phyloP scores from a whole-genome alignment of 2,888 invertebrate species.

The Xylocampa areola region DNA sequence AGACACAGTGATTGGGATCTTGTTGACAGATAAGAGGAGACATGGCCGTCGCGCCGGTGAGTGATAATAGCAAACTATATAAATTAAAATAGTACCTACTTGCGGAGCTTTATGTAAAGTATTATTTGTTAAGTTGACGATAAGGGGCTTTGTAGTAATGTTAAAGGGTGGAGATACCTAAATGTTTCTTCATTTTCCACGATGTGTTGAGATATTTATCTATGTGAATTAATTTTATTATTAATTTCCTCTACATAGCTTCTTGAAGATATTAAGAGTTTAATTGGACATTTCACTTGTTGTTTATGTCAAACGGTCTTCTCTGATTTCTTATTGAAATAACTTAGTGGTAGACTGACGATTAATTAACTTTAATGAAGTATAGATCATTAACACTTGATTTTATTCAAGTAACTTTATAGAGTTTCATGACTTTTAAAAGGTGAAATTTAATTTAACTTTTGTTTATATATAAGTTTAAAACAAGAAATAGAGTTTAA shows the following conservation, averaged over 20 bases:
- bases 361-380: slow-evolving; percentile 40
- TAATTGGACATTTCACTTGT: slow-evolving; percentile 28
- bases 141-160: slow-evolving; percentile 2
- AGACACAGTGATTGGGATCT: slow-evolving; percentile 78
- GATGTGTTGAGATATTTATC: slow-evolving; percentile 9
- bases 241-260: slow-evolving; percentile 8
- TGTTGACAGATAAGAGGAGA: slow-evolving; percentile 75
- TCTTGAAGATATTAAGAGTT: slow-evolving; percentile 21
- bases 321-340: slow-evolving; percentile 28
- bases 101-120: slow-evolving; percentile 23
- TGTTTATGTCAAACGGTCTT: slow-evolving; percentile 24
- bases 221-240: slow-evolving; percentile 4
- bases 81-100: slow-evolving; percentile 32
- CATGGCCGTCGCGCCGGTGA: slow-evolving; percentile 82
- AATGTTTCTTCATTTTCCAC: slow-evolving; percentile 12
- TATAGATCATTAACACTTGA: not conserved
- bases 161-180: slow-evolving; percentile 9
- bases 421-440: slow-evolving; percentile 31
- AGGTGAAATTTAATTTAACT: slow-evolving; percentile 33
- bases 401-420: slow-evolving; percentile 8
- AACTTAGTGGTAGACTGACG: slow-evolving; percentile 22
- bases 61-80: slow-evolving; percentile 59
- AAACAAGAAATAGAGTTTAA: not conserved
- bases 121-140: slow-evolving; percentile 18
- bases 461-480: slow-evolving; percentile 1